Evolutionary conservation across 2,888 invertebrate genomes (phyloP).

Genomic region (Erebia ligea): DNA sequence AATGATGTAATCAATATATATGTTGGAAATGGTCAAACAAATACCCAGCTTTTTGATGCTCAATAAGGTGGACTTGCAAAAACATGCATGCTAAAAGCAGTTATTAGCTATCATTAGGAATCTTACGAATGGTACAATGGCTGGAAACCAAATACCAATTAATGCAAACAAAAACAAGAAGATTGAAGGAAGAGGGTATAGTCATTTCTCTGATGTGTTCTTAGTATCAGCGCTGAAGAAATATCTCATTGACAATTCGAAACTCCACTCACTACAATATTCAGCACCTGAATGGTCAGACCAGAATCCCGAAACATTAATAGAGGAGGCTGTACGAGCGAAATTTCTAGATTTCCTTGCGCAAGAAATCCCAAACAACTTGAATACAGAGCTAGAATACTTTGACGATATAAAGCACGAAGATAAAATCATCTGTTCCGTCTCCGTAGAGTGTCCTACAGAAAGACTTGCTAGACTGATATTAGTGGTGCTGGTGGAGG

Average conservation of each 20-base stretch:
- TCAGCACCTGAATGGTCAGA: constrained; percentile 88
- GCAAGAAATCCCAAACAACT: constrained; percentile 93
- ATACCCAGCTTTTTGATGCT: constrained; percentile 90
- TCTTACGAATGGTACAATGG: constrained; percentile 85
- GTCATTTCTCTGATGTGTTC: constrained; percentile 92
- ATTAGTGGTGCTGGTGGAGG: constrained; percentile 88
- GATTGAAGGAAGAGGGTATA: constrained; percentile 58
- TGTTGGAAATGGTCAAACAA: constrained; percentile 85
- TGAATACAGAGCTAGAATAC: constrained; percentile 86
- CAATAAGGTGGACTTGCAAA: constrained; percentile 92
- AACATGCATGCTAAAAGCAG: constrained; percentile 87
- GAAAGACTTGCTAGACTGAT: constrained; percentile 84
- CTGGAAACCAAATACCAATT: constrained; percentile 68
- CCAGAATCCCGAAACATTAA: constrained; percentile 87
- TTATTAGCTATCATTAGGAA: constrained; percentile 88
- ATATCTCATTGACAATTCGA: constrained; percentile 87
- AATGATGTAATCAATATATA: constrained; percentile 86
- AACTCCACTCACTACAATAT: constrained; percentile 87
- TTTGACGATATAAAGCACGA: constrained; percentile 83
- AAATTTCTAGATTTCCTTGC: constrained; percentile 92
- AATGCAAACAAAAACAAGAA: constrained; percentile 49
- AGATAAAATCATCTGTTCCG: constrained; percentile 74
- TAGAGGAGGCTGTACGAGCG: constrained; percentile 90
- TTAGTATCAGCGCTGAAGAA: constrained; percentile 94
- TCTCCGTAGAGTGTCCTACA: constrained; percentile 85